Evolutionary conservation across 2,113 vertebrate species (phyloP).

Genomic region (Poeciliopsis turrubarensis): DNA sequence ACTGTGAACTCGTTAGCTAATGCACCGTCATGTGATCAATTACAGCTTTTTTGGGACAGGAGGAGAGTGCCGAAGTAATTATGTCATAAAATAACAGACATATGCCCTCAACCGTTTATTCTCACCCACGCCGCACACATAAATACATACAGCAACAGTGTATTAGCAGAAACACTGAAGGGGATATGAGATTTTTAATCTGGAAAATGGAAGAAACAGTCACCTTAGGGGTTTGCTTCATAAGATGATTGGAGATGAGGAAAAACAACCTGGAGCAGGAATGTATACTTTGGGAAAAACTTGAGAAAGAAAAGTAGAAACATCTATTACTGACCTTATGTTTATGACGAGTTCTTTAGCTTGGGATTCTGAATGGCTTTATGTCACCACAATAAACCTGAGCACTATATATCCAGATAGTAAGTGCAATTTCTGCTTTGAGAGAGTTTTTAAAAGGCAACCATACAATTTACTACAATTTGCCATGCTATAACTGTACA

Average conservation of each 20-base stretch:
- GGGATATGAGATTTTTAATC: neutral
- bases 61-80: neutral
- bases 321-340: no score
- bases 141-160: conserved; percentile 1
- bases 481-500: no score
- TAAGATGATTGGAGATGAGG: neutral
- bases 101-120: neutral
- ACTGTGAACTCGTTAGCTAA: neutral
- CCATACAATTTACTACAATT: neutral
- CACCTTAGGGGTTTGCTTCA: no score
- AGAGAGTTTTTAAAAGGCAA: neutral
- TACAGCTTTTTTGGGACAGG: neutral
- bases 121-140: neutral
- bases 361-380: neutral
- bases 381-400: neutral
- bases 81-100: neutral
- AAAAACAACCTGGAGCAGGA: no score
- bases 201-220: neutral
- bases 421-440: neutral
- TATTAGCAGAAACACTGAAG: conserved; percentile 3
- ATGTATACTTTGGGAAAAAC: no score
- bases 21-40: neutral
- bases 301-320: no score
- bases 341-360: no score
- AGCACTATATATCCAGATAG: neutral